Percentiles rank a stretch among this genome's conserved stretches.
Conservation (phyloP, 2,113 vertebrate genomes). For the Isichthys henryi region DNA sequence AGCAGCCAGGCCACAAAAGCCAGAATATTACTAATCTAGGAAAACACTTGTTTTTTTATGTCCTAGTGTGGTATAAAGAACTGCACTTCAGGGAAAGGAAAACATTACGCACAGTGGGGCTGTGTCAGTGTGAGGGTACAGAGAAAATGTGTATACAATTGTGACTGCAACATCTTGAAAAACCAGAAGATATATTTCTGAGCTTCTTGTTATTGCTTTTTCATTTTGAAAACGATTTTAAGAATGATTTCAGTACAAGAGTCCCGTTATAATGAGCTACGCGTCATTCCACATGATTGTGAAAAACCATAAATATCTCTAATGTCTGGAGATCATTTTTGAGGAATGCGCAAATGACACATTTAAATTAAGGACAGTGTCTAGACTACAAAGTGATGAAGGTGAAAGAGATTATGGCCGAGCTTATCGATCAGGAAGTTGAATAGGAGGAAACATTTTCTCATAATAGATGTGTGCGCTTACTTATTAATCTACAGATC, state of each 20-base stretch:
- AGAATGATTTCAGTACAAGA: too few species aligned
- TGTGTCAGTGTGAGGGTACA: neutral
- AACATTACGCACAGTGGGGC: neutral
- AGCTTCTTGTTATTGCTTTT: neutral
- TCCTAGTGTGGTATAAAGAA: neutral
- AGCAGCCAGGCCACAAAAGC: neutral
- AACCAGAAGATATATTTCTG: neutral
- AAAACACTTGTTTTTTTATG: neutral
- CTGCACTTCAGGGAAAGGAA: neutral
- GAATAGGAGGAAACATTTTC: neutral
- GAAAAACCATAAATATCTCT: neutral
- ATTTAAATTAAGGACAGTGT: neutral
- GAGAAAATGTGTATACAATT: neutral
- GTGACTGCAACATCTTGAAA: neutral
- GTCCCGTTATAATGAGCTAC: neutral
- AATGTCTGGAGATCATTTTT: neutral
- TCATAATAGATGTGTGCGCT: neutral
- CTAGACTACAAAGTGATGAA: neutral
- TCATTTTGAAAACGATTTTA: neutral
- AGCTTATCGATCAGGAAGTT: neutral
- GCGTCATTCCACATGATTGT: neutral
- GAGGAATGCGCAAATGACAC: neutral
- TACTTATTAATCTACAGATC: neutral
- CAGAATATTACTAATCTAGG: neutral
- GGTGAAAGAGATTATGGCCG: neutral